phyloP scores from a whole-genome alignment of 2,797 vertebrate species.

The Cygnus olor region DNA sequence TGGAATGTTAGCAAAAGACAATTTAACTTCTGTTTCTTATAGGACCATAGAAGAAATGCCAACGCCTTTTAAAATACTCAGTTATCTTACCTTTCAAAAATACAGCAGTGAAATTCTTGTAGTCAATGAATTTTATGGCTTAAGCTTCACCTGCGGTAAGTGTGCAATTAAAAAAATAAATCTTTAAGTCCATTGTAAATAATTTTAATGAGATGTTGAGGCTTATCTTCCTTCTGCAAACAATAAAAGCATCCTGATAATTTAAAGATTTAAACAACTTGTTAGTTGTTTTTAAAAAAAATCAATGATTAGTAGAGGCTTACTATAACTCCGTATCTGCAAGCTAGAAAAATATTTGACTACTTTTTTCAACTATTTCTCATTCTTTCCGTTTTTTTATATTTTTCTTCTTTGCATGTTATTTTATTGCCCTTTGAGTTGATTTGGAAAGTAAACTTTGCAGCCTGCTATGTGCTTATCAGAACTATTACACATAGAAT shows the following conservation, averaged over 20 bases:
- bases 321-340: accelerated
- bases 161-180: constrained; percentile 16
- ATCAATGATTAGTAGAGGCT: not conserved
- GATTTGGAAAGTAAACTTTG: not conserved
- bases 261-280: not conserved
- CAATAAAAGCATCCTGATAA: not conserved
- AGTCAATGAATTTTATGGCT: constrained; percentile 91
- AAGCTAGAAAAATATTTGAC: not conserved
- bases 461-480: not conserved
- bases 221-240: not conserved
- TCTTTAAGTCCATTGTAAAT: not conserved
- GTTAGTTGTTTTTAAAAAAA: not conserved
- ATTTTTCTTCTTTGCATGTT: not conserved
- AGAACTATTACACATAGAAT: not conserved
- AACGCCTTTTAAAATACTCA: constrained; percentile 86
- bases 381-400: not conserved
- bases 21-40: constrained; percentile 52
- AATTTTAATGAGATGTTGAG: not conserved
- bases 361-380: not conserved
- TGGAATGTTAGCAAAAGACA: not conserved
- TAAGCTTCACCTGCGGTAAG: constrained; percentile 94
- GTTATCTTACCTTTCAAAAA: constrained; percentile 96
- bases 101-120: constrained; percentile 92
- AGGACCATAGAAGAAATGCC: constrained; percentile 92
- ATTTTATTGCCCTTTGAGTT: not conserved